Evolutionary conservation across 2,888 invertebrate species (phyloP), one percentile per base, ranked within the genome.

Genomic region (Drosophila trichaetosa): DNA sequence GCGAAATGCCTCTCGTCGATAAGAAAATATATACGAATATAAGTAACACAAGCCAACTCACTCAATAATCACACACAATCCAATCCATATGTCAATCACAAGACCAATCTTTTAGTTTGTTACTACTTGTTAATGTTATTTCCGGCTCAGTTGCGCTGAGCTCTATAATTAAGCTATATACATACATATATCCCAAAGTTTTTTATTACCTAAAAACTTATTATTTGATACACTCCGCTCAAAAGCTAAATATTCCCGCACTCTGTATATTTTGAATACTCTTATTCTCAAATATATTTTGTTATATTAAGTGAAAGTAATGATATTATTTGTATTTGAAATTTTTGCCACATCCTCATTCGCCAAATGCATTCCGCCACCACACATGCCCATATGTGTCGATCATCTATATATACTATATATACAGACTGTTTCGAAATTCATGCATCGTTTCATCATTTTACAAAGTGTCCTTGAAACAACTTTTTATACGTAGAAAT

Each of bases 391-490:
- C 64, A 76, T 40, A 21, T 42, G 40, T 57, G 46, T 24, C 24
- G 8, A 49, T 40, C 46, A 66, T 72, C 18, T 59, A 31, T 51
- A 57, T 46, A 57, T 48, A 33, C 36, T 69, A 52, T 49, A 34
- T 60, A 31, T 40, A 56, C 24, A 27, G 75, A 59, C 75, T 75
- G 75, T 38, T 56, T 49, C 75, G 48, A 56, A 75, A 58, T 56
- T 69, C 70, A 79, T 70, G 21, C 38, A 56, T 66, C 71, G 63
- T 62, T 71, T 65, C 48, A 76, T 67, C 51, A 7, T 36, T 49
- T 67, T 72, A 62, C 53, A 78, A 82, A 82, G 81, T 82, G 81
- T 73, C 81, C 81, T 82, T 82, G 70, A n/a, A 75, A 64, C 57
- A 48, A 66, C n/a, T 72, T 74, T 62, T 71, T 58, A 65, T 42